phyloP scores from a whole-genome alignment of 2,113 vertebrate genomes.

The Amphilophus citrinellus region DNA sequence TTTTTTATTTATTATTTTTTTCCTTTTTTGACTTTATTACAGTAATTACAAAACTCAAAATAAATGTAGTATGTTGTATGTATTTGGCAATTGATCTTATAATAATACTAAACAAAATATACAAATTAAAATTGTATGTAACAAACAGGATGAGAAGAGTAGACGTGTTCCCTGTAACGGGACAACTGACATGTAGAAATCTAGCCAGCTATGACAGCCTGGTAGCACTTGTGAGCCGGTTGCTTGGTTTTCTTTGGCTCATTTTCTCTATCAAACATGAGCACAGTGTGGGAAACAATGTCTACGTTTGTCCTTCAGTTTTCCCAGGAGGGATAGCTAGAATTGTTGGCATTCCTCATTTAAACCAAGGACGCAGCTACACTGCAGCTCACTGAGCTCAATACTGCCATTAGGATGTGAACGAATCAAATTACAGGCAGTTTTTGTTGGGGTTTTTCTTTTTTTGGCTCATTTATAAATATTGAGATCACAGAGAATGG shows the following conservation, averaged over 20 bases:
- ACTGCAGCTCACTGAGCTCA: neutral
- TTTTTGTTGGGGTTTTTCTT: neutral
- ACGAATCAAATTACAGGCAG: neutral
- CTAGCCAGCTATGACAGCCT: constrained; percentile 7
- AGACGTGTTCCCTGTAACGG: neutral
- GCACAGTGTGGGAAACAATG: constrained; percentile 60
- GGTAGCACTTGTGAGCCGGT: neutral
- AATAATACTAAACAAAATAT: neutral
- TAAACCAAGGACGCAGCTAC: constrained; percentile 50
- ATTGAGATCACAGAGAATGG: neutral
- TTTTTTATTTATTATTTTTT: too few species aligned
- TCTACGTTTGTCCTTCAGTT: constrained; percentile 42
- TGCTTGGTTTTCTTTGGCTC: constrained; percentile 20
- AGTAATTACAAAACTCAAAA: neutral
- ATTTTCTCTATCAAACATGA: constrained; percentile 33
- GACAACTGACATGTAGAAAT: neutral
- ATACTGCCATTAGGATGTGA: neutral
- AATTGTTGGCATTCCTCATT: constrained; percentile 64
- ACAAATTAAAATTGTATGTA: neutral
- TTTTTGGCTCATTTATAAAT: neutral
- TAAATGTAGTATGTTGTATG: neutral
- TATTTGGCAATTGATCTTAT: neutral
- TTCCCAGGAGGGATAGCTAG: constrained; percentile 49
- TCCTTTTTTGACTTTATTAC: too few species aligned
- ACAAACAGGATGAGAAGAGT: neutral